Base-by-base conservation (phyloP, 2,888 invertebrate genomes). In the Pimpla rufipes region DNA sequence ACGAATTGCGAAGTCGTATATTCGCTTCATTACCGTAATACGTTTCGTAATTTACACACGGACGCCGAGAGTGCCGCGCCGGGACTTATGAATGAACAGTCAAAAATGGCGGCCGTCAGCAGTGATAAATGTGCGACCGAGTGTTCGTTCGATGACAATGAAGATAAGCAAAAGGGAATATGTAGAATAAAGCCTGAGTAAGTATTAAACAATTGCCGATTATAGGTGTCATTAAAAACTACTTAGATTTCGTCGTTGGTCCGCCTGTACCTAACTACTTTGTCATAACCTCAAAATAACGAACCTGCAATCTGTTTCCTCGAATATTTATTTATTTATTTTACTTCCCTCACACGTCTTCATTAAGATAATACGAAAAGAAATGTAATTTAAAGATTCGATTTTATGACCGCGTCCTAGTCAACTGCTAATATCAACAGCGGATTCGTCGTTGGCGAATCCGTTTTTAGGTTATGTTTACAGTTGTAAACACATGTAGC, bases 161-260 rank as follows among this genome's bases (percentile, higher is more conserved):
- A 91, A 45, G 91, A 92, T 81, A 92, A 89, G 80, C 87, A 87
- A 16, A 90, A 88, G 68, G 94, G 94, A 76, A 90, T 94, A 59
- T 94, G 94, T 84, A 89, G 91, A 85, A 93, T 94, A 47, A 94
- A 94, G 90, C 87, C 93, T 42, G 94, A 94, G 94, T 94, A 92
- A 91, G 93, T 90, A 45, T 66, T 74, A 29, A 16, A 73, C 50
- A 76, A 64, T 62, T 47, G 55, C 66, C 1, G 0, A 70, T 68
- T 23, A 4, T 10, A 0, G 13, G 11, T 11, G 16, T 52, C 45
- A 68, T 21, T 52, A 67, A 23, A 16, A 35, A 73, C 18, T 8
- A 59, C 5, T 57, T 29, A 13, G 2, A 45, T n/a, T 47, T 18
- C 1, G 35, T 62, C 62, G 18, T 50, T 21, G 8, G 1, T 18